Evolutionary conservation across 2,113 vertebrate genomes (phyloP).

Genomic region (Micronycteris hirsuta): DNA sequence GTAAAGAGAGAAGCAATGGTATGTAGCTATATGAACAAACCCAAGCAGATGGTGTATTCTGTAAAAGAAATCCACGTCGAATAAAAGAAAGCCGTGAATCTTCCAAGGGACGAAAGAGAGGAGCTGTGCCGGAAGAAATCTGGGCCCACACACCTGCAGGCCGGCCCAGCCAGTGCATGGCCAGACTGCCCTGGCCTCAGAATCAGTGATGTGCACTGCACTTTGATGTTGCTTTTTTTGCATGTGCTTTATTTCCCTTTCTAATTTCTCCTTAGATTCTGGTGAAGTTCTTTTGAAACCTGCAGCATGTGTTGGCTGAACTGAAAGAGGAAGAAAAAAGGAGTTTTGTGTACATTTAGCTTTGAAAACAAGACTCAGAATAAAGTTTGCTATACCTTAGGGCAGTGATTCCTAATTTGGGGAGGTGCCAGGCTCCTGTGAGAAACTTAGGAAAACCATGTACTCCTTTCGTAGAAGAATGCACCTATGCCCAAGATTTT

Average conservation of each 20-base stretch:
- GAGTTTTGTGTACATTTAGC: neutral
- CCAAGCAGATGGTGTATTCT: neutral
- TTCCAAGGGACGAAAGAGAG: neutral
- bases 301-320: neutral
- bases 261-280: conserved; percentile 18
- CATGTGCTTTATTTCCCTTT: conserved; percentile 20
- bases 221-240: neutral
- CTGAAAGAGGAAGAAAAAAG: conserved; percentile 13
- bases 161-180: rapidly evolving
- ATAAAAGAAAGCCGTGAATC: neutral
- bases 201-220: neutral
- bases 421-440: neutral
- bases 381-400: neutral
- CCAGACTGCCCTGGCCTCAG: neutral
- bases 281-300: conserved; percentile 31
- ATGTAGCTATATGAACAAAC: neutral
- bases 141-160: neutral
- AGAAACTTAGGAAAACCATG: neutral
- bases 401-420: neutral
- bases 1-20: neutral
- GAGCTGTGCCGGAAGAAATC: neutral
- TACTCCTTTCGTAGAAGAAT: neutral
- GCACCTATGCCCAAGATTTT: neutral
- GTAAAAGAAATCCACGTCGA: neutral
- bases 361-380: neutral